These are phyloP conservation scores for Leptobrachium ailaonicum DNA, from an alignment of 2,113 vertebrate species.

Conservation along the genomic window DNA sequence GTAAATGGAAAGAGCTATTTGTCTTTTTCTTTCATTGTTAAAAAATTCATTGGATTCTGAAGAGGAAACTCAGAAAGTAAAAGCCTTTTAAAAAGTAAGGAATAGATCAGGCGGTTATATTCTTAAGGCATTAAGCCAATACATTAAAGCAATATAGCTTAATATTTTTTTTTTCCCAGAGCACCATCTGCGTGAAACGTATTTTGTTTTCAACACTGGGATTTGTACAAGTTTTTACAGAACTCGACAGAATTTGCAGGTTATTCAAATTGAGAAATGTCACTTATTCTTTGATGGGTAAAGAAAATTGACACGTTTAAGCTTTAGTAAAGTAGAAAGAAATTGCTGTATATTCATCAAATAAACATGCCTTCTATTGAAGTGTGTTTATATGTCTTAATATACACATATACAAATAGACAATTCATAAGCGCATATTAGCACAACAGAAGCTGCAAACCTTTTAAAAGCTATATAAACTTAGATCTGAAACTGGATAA, in stretches of 20 bases:
- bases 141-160: conserved; percentile 56
- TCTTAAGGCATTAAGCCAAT: conserved; percentile 64
- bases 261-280: conserved; percentile 65
- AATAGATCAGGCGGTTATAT: conserved; percentile 62
- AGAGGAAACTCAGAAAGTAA: conserved; percentile 61
- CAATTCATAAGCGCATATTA: too few species aligned
- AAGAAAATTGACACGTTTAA: conserved; percentile 46
- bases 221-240: conserved; percentile 61
- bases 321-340: conserved; percentile 22
- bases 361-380: too few species aligned
- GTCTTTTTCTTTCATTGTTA: conserved; percentile 54
- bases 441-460: too few species aligned
- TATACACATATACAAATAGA: too few species aligned
- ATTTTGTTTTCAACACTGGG: conserved; percentile 65
- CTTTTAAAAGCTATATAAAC: too few species aligned
- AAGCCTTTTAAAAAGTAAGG: conserved; percentile 65
- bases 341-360: conserved; percentile 5
- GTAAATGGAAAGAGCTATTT: conserved; percentile 58
- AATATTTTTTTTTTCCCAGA: conserved; percentile 40
- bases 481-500: too few species aligned
- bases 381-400: too few species aligned
- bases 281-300: conserved; percentile 43
- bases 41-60: conserved; percentile 55
- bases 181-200: conserved; percentile 56
- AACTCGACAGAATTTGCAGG: conserved; percentile 58